A percentile compares a stretch with the other conserved stretches of the same genome.
Conservation (phyloP, 1,140 invertebrate species). For the Drosophila takahashii region DNA sequence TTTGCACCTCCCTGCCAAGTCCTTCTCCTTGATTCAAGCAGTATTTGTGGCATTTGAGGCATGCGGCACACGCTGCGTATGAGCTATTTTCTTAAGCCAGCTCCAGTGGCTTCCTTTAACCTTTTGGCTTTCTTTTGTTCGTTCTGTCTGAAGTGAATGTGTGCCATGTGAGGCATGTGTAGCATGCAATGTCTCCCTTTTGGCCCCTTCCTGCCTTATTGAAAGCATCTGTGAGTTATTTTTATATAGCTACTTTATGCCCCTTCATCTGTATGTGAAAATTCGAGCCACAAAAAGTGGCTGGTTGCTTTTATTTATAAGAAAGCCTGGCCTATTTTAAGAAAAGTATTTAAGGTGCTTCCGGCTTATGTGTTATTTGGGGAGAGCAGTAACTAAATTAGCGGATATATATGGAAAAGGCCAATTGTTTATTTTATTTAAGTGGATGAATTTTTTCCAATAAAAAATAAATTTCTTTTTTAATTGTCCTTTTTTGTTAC, state of each 20-base stretch:
- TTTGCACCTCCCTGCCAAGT: conserved; percentile 1
- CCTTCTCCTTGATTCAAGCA: conserved; percentile 26
- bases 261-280: conserved; percentile 6
- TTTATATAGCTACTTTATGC: conserved; percentile 76
- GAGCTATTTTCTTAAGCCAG: conserved; percentile 72
- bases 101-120: conserved; percentile 39
- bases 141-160: conserved; percentile 23
- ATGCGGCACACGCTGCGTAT: conserved; percentile 75
- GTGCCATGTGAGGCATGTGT: conserved; percentile 43
- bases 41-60: conserved; percentile 73
- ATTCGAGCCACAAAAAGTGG: conserved; percentile 22
- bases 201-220: conserved; percentile 37
- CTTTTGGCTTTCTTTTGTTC: conserved; percentile 33
- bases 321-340: conserved; percentile 52
- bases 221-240: conserved; percentile 78
- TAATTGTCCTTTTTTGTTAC: too few relatives aligned
- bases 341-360: conserved; percentile 8
- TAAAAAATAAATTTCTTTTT: too few relatives aligned
- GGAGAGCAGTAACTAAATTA: too few relatives aligned
- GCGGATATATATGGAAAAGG: too few relatives aligned
- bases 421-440: too few relatives aligned
- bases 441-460: too few relatives aligned
- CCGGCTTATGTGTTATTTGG: neutral
- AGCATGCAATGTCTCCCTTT: conserved; percentile 18
- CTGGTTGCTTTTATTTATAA: conserved; percentile 58